phyloP scores from a whole-genome alignment of 2,797 vertebrate species.

The Molossus alvarezi region DNA sequence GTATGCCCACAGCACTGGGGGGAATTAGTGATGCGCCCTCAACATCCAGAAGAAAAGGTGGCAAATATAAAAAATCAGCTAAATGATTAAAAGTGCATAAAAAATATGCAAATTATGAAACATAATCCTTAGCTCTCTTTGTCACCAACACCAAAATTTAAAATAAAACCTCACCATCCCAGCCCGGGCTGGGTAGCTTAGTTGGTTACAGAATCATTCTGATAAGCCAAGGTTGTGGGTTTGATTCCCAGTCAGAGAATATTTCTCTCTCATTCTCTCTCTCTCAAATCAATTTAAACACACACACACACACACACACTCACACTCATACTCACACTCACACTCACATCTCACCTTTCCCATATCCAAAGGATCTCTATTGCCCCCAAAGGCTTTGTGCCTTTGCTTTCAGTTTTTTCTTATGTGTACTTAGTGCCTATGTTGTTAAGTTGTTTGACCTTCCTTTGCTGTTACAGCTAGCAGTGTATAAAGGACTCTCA shows the following conservation, averaged over 20 bases:
- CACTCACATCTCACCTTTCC: not conserved
- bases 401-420: not conserved
- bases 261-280: no score
- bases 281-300: no score
- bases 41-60: constrained; percentile 5
- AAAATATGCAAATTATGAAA: not conserved
- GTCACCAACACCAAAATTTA: not conserved
- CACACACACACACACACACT: no score
- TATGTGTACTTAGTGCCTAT: not conserved
- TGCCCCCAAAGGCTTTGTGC: not conserved
- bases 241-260: no score
- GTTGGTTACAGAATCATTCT: no score
- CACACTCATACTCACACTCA: no score
- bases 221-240: no score
- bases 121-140: not conserved
- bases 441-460: not conserved
- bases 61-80: constrained; percentile 9
- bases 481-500: not conserved
- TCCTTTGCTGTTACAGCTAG: not conserved
- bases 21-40: not conserved
- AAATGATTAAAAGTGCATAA: not conserved
- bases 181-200: no score
- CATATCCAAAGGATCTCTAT: not conserved
- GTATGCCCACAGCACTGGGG: not conserved
- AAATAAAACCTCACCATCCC: not conserved